Base-by-base conservation (phyloP, 1,140 invertebrate species). In the Aethina tumida region DNA sequence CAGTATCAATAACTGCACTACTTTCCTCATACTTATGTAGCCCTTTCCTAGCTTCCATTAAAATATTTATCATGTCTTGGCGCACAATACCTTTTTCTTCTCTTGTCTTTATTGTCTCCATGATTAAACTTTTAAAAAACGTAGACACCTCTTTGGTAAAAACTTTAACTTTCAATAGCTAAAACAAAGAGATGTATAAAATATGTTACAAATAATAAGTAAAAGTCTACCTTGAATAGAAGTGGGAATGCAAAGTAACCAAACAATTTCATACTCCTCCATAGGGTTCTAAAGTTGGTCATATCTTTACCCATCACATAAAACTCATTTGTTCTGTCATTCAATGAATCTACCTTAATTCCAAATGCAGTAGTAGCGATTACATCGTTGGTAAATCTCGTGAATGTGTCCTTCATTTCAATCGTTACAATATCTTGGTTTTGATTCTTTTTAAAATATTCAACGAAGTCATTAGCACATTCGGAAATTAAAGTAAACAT, bases 1-100 rank as follows among this genome's bases (percentile, higher is more conserved):
- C 70, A 49, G 41, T 57, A 35, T 41, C 43, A 14, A 73, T 70
- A 14, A 73, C 70, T 15, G 48, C 43, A 47, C 10, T 2, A 6
- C 41, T 24, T 18, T 43, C 34, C 13, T 53, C 48, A 6, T 48
- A 16, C 4, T 47, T 32, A 19, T 31, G 37, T 8, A 32, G 32
- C 46, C 60, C 56, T 50, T 63, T 62, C 35, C 46, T 58, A 5
- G 60, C 60, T 46, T 65, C 54, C 46, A 66, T 49, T 6, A 68
- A 35, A 13, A 65, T 32, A 17, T 66, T 51, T 22, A 67, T 60
- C 55, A 66, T 58, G 40, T 66, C 65, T 5, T 53, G 56, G 27
- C 64, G 45, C 2, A 60, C 36, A 13, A 64, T 59, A 2, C 45
- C 44, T 12, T 59, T 25, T 30, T 59, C 35, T 35, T 64, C 55